Conservation (phyloP, 1,140 invertebrate genomes). For the Diorhabda carinulata region DNA sequence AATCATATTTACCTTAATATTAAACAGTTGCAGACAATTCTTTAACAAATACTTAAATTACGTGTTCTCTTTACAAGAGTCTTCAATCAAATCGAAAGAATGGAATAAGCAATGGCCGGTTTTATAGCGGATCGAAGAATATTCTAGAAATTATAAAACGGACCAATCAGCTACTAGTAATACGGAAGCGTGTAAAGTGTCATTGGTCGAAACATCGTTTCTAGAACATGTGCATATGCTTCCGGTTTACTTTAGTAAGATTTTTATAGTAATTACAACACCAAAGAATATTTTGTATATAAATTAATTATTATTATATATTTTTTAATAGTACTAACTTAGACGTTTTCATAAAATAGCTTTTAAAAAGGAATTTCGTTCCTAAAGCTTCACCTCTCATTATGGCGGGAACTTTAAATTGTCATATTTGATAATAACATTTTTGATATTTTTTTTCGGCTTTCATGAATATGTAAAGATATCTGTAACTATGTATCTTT, state of each 20-base stretch:
- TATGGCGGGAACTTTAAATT: no score
- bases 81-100: constrained; percentile 28
- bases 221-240: background rate
- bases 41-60: constrained; percentile 24
- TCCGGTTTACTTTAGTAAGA: background rate
- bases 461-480: no score
- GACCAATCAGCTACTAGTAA: constrained; percentile 7
- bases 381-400: no score
- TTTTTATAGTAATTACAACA: background rate
- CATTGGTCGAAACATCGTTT: background rate
- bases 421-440: no score
- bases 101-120: constrained; percentile 29
- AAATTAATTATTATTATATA: no score
- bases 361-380: no score
- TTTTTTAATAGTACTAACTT: no score
- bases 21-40: constrained; percentile 32
- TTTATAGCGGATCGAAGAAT: constrained; percentile 33
- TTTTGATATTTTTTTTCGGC: no score
- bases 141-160: constrained; percentile 9
- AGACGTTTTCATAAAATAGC: no score
- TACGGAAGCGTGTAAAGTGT: background rate
- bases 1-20: constrained; percentile 26
- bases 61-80: constrained; percentile 20
- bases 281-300: no score
- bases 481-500: no score